Conservation (phyloP, 2,797 vertebrate genomes). For the Cyprinella venusta region DNA sequence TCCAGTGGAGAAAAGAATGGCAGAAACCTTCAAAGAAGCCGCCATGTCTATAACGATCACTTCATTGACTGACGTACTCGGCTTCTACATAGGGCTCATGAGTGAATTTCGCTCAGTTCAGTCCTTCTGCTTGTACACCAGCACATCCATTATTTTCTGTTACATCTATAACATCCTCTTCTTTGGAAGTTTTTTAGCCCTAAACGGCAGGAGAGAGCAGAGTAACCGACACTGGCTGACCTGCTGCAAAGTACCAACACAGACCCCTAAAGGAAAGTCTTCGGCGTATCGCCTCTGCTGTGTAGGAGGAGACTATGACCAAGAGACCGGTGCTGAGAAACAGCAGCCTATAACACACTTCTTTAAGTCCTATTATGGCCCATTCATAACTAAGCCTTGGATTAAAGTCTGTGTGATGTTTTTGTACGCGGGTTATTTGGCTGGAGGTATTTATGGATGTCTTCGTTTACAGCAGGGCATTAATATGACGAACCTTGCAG, state of each 20-base stretch:
- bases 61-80: constrained; percentile 79
- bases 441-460: constrained; percentile 76
- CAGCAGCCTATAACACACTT: constrained; percentile 70
- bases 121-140: constrained; percentile 82
- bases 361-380: constrained; percentile 76
- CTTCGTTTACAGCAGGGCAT: constrained; percentile 76
- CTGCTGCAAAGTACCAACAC: constrained; percentile 67
- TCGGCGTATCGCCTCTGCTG: constrained; percentile 70
- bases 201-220: constrained; percentile 80
- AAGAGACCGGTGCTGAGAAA: constrained; percentile 63
- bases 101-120: constrained; percentile 80
- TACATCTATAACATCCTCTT: constrained; percentile 72
- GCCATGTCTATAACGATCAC: constrained; percentile 85
- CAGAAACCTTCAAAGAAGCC: constrained; percentile 77
- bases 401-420: constrained; percentile 71
- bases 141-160: constrained; percentile 78
- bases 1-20: constrained; percentile 67
- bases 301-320: constrained; percentile 65
- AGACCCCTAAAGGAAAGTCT: constrained; percentile 34
- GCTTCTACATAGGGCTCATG: constrained; percentile 82
- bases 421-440: constrained; percentile 71
- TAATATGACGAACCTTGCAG: constrained; percentile 79
- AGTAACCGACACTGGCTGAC: constrained; percentile 80
- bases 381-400: constrained; percentile 71
- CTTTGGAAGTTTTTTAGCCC: constrained; percentile 73